phyloP scores from a whole-genome alignment of 2,797 vertebrate genomes.

The Pseudochirops corinnae region DNA sequence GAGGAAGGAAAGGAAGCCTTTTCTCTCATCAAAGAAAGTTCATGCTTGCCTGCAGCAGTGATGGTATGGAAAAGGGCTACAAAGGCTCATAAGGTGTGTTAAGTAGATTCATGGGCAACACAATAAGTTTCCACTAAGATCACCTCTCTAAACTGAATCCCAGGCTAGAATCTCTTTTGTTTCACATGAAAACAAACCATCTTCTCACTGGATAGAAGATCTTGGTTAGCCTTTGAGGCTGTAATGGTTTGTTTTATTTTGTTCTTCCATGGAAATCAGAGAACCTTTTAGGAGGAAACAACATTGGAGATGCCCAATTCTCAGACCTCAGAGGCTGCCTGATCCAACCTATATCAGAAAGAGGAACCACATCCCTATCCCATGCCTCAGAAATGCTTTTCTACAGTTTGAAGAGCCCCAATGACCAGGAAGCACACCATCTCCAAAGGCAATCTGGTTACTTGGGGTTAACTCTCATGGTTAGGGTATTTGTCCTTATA shows the following conservation, averaged over 20 bases:
- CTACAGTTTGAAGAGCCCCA: not conserved
- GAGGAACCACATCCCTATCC: not conserved
- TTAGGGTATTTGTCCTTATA: not conserved
- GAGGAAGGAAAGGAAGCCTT: slow-evolving; percentile 37
- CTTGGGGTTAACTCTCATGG: not conserved
- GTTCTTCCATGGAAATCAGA: not conserved
- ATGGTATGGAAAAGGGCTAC: not conserved
- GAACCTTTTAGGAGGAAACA: not conserved
- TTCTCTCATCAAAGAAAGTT: slow-evolving; percentile 26
- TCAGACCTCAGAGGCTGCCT: not conserved
- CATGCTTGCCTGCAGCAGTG: not conserved
- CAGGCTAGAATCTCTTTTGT: not conserved
- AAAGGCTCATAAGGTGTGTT: not conserved
- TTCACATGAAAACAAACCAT: not conserved
- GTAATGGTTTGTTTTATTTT: not conserved
- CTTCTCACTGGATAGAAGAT: not conserved
- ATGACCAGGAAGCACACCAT: not conserved
- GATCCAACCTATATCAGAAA: not conserved
- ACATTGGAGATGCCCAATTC: not conserved
- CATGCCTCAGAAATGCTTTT: not conserved
- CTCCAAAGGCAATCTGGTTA: not conserved
- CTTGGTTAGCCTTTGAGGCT: not conserved
- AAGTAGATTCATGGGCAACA: not conserved
- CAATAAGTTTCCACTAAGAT: not conserved
- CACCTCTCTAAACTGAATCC: not conserved